Base-by-base conservation (phyloP, 2,113 vertebrate genomes). In the Turnix velox region DNA sequence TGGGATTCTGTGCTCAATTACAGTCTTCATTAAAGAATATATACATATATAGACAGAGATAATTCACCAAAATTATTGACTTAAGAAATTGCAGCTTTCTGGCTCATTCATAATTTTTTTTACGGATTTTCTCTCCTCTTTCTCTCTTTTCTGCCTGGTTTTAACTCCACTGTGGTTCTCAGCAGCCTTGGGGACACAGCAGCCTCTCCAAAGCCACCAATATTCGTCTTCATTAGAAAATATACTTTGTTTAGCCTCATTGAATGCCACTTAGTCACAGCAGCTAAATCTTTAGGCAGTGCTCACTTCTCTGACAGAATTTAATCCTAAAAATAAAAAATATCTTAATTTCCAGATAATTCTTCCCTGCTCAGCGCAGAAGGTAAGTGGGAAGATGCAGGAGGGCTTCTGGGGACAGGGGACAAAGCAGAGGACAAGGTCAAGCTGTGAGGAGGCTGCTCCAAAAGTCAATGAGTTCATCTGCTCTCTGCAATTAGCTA, bases 231-330 rank as follows among this genome's bases (percentile, higher is more conserved):
- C 12, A 13, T 84, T 84, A 89, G 84, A 4, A 4, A 5, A 62
- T 30, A 62, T 6, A 51, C 65, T 81, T 90, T n/a, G 55, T 78
- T 91, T 87, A 74, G 86, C 77, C 84, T 78, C 80, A 84, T 28
- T 77, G 71, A 43, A 15, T 39, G 73, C 80, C 67, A 6, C 15
- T 84, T 66, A 85, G 87, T 89, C 86, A 58, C 68, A 88, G 76
- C 72, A 66, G 68, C 87, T 17, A 23, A 54, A 49, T 78, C 83
- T 85, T 88, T 18, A 61, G 67, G 75, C 91, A 49, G 28, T 4
- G 52, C n/a, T 58, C 48, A 74, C 33, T 33, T 30, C 88, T 66
- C 55, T 76, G 45, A 37, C 58, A 73, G 66, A 51, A 57, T 49
- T 80, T 48, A 30, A 35, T 33, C 57, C 42, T 30, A 49, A 20